Evolutionary conservation across 2,113 vertebrate species (phyloP).

Genomic region (Cavia porcellus): DNA sequence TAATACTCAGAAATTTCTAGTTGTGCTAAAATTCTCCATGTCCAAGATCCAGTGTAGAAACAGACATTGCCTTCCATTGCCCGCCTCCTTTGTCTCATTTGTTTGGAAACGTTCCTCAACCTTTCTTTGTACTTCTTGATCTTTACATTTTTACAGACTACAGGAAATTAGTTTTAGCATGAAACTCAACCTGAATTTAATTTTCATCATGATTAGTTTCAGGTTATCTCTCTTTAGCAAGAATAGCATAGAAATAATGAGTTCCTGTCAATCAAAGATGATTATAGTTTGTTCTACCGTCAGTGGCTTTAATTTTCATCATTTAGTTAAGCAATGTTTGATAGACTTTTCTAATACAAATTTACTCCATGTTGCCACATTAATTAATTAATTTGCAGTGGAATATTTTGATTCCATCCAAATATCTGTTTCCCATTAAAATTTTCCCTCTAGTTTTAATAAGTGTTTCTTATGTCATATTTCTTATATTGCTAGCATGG

Average conservation of each 20-base stretch:
- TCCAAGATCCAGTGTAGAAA: background rate
- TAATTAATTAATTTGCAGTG: background rate
- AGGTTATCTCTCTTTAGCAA: background rate
- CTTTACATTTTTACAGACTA: background rate
- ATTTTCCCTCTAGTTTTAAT: background rate
- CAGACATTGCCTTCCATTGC: background rate
- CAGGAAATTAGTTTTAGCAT: background rate
- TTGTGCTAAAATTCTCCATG: background rate
- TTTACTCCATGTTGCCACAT: background rate
- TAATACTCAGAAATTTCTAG: background rate
- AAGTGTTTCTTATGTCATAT: background rate
- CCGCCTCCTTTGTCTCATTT: background rate
- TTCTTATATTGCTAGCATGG: background rate
- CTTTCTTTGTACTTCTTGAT: slow-evolving; percentile 13
- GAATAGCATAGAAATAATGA: background rate
- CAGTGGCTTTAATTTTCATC: slow-evolving; percentile 36
- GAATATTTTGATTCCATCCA: slow-evolving; percentile 37
- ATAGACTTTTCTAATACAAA: background rate
- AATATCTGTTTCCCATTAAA: background rate
- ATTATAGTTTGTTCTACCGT: background rate
- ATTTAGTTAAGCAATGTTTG: background rate
- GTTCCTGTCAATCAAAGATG: background rate
- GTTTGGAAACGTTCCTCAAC: background rate
- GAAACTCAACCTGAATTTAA: background rate
- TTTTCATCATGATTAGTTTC: slow-evolving; percentile 8